Conservation (phyloP, 1,140 invertebrate genomes). For the Zaprionus davidi region DNA sequence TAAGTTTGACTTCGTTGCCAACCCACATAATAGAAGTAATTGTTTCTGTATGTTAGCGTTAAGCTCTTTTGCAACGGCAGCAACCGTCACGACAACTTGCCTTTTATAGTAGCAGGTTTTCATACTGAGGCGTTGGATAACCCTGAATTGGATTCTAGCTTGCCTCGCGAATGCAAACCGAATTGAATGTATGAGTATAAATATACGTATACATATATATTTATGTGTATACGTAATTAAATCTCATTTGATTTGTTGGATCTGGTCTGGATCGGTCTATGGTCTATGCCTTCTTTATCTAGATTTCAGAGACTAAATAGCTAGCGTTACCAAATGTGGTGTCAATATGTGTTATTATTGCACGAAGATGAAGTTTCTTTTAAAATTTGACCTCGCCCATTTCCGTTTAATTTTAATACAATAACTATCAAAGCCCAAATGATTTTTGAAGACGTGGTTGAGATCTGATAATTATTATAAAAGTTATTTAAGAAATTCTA, state of each 20-base stretch:
- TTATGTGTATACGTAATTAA: conserved; percentile 30
- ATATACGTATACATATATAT: not conserved
- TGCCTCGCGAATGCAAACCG: conserved; percentile 29
- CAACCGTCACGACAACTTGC: conserved; percentile 29
- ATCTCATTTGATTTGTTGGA: conserved; percentile 38
- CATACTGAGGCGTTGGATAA: conserved; percentile 48
- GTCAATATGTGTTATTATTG: no score
- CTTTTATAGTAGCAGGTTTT: conserved; percentile 54
- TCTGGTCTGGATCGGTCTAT: not conserved
- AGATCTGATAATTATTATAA: no score
- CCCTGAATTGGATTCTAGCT: conserved; percentile 58
- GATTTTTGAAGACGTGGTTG: no score
- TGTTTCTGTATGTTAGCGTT: conserved; percentile 47
- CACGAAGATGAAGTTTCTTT: no score
- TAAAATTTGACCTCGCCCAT: no score
- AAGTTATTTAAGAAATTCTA: no score
- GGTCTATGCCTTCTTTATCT: not conserved
- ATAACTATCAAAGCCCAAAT: no score
- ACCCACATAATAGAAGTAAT: conserved; percentile 50
- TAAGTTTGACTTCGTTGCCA: conserved; percentile 31
- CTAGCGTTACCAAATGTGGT: no score
- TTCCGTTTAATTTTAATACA: no score
- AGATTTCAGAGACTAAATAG: no score
- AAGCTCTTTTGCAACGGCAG: conserved; percentile 50
- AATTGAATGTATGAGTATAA: conserved; percentile 15